phyloP scores from a whole-genome alignment of 1,140 invertebrate genomes.

The Trinorchestia longiramus region DNA sequence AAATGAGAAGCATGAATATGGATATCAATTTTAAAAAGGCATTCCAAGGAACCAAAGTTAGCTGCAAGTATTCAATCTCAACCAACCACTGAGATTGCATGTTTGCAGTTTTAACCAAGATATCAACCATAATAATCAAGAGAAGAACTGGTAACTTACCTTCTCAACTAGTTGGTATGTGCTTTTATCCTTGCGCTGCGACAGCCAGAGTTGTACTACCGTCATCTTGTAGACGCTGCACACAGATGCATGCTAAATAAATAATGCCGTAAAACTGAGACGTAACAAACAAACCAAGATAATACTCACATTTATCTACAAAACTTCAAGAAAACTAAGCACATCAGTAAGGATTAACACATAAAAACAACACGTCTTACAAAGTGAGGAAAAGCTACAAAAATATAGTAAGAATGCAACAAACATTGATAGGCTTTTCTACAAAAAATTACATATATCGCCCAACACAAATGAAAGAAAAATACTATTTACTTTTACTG shows the following conservation, averaged over 20 bases:
- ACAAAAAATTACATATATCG: too few species aligned
- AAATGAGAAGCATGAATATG: too few species aligned
- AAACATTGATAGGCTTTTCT: too few species aligned
- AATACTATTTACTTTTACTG: background rate
- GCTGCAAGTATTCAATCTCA: too few species aligned
- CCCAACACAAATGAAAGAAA: too few species aligned
- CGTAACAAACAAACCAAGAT: background rate
- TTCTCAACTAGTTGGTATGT: background rate
- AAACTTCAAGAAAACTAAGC: background rate
- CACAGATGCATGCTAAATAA: background rate
- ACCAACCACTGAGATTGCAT: too few species aligned
- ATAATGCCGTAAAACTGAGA: background rate
- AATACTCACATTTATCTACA: background rate
- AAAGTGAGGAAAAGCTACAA: background rate
- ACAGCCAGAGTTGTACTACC: background rate
- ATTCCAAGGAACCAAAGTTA: too few species aligned
- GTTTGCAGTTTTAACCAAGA: too few species aligned
- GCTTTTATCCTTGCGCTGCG: constrained; percentile 16
- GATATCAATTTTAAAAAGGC: too few species aligned
- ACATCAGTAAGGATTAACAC: background rate
- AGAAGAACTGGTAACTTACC: background rate
- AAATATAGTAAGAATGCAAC: background rate
- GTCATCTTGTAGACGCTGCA: background rate
- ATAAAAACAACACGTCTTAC: background rate
- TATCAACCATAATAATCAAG: too few species aligned